Percentiles rank a stretch among this genome's conserved stretches.
Conservation (phyloP, 2,888 invertebrate genomes). For the Hydropsyche betteni region DNA sequence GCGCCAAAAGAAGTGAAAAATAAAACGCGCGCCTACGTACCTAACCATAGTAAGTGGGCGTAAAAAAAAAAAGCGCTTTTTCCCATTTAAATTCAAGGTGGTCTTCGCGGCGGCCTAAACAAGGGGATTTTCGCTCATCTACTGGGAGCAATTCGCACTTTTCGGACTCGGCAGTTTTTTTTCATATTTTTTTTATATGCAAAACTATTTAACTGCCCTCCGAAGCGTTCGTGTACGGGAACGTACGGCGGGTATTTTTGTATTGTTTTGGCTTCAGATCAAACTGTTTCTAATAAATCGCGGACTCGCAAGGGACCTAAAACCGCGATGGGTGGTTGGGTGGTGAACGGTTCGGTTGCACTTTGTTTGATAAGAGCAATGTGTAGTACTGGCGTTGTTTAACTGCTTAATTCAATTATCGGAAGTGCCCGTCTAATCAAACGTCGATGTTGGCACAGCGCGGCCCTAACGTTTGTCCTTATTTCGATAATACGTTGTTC, state of each 20-base stretch:
- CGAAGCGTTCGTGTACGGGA: not conserved
- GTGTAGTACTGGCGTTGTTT: slow-evolving; percentile 38
- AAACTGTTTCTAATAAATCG: too few relatives aligned
- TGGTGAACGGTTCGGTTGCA: not conserved
- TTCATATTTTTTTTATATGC: not conserved
- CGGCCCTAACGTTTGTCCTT: too few relatives aligned
- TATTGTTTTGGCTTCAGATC: slow-evolving; percentile 1
- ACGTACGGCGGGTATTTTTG: too few relatives aligned
- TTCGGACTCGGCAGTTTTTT: not conserved
- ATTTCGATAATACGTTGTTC: too few relatives aligned
- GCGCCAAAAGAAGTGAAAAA: slow-evolving; percentile 37
- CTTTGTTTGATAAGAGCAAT: slow-evolving; percentile 32
- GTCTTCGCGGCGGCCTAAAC: slow-evolving; percentile 29
- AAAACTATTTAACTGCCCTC: not conserved
- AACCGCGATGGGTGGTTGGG: too few relatives aligned
- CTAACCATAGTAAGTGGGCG: too few relatives aligned
- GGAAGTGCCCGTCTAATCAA: slow-evolving; percentile 49
- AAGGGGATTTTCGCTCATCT: slow-evolving; percentile 36
- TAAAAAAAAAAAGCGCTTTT: slow-evolving; percentile 1
- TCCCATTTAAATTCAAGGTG: slow-evolving; percentile 42
- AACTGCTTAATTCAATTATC: slow-evolving; percentile 49
- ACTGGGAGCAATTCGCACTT: slow-evolving; percentile 36
- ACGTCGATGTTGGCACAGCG: slow-evolving; percentile 37
- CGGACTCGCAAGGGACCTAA: too few relatives aligned
- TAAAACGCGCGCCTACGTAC: not conserved